A percentile compares a stretch with the other conserved stretches of the same genome.
Evolutionary conservation across 2,797 vertebrate genomes (phyloP).

Genomic region (Dermochelys coriacea): DNA sequence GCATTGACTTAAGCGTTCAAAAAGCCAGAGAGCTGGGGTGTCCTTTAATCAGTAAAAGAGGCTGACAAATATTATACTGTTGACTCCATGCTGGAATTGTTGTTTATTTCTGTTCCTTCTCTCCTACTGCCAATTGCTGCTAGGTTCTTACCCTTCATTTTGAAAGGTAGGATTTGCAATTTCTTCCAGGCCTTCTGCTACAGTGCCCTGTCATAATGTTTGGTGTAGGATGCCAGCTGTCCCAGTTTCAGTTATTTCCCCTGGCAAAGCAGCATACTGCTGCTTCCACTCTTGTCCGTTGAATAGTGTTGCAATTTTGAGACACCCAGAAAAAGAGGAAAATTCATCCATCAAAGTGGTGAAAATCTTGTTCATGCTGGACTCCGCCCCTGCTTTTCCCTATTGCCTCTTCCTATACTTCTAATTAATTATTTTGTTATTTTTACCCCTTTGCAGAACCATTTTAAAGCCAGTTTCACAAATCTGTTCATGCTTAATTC

Average conservation of each 20-base stretch:
- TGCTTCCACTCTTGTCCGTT: background rate
- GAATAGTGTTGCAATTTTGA: background rate
- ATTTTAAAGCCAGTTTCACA: background rate
- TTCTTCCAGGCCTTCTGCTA: background rate
- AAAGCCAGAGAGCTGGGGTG: background rate
- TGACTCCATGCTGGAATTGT: background rate
- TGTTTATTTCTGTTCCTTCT: background rate
- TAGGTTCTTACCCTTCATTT: background rate
- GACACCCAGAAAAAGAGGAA: background rate
- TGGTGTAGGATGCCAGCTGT: background rate
- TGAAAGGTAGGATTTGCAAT: background rate
- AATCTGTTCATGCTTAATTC: background rate
- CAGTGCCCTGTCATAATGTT: background rate
- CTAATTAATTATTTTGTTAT: background rate
- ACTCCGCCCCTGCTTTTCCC: background rate
- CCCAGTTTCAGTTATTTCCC: background rate
- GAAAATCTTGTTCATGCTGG: background rate
- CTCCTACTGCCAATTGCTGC: background rate
- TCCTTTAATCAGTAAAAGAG: background rate
- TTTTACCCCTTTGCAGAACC: background rate
- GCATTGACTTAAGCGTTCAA: slow-evolving; percentile 12
- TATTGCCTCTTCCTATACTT: background rate
- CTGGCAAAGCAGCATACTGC: background rate
- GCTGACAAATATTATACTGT: background rate
- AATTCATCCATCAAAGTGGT: background rate